Evolutionary conservation across 2,888 invertebrate species (phyloP).

Genomic region (Dasysyrphus albostriatus): DNA sequence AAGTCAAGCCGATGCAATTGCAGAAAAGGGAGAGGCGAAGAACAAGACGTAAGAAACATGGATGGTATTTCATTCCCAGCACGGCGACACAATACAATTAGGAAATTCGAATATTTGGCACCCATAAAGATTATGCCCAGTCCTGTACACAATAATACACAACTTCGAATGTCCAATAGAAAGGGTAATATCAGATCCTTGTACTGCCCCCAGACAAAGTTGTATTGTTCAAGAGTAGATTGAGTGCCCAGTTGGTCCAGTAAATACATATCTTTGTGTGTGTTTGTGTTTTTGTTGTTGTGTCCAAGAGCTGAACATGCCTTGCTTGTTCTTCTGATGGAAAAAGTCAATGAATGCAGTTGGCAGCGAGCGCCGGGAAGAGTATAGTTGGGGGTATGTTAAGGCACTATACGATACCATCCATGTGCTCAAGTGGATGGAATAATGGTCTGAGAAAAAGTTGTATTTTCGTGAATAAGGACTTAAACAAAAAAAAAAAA

Average conservation of each 20-base stretch:
- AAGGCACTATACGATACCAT: slow-evolving; percentile 41
- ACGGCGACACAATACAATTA: slow-evolving; percentile 67
- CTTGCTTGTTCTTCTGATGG: slow-evolving; percentile 38
- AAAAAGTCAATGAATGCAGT: slow-evolving; percentile 73
- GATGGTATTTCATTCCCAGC: slow-evolving; percentile 51
- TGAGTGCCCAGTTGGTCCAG: slow-evolving; percentile 51
- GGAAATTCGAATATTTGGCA: slow-evolving; percentile 70
- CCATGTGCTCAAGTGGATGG: slow-evolving; percentile 54
- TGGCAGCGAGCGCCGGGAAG: slow-evolving; percentile 47
- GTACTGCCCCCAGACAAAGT: slow-evolving; percentile 28
- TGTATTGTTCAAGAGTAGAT: slow-evolving; percentile 22
- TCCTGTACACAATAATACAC: slow-evolving; percentile 5
- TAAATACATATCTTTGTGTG: slow-evolving; percentile 16
- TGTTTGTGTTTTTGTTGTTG: slow-evolving; percentile 24
- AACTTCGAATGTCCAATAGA: slow-evolving; percentile 1
- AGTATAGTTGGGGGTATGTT: slow-evolving; percentile 43
- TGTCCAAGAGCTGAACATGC: slow-evolving; percentile 33
- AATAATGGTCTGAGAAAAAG: slow-evolving; percentile 56
- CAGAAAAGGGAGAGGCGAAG: background rate
- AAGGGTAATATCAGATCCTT: slow-evolving; percentile 23
- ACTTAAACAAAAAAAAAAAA: slow-evolving; percentile 52
- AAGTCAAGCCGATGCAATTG: slow-evolving; percentile 2
- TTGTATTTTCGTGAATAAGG: slow-evolving; percentile 37
- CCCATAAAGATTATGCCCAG: slow-evolving; percentile 47
- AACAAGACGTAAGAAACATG: slow-evolving; percentile 13